phyloP scores from a whole-genome alignment of 2,888 invertebrate genomes.

The Gordius sp. region DNA sequence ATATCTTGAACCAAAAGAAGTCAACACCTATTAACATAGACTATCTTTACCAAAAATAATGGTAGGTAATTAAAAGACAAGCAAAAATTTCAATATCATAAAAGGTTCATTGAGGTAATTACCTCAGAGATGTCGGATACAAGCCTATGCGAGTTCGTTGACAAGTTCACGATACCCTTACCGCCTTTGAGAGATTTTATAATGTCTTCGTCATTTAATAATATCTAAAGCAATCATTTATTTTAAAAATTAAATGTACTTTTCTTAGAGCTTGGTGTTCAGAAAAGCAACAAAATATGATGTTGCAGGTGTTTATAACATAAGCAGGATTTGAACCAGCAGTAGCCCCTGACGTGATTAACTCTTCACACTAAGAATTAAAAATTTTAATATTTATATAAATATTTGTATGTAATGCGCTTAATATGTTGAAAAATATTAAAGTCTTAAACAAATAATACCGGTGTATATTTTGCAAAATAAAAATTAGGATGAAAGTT shows the following conservation, averaged over 20 bases:
- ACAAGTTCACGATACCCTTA: neutral
- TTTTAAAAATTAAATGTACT: neutral
- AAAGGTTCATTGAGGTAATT: too few species aligned
- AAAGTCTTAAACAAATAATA: too few species aligned
- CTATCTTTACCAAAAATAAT: too few species aligned
- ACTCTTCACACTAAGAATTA: slow-evolving; percentile 10
- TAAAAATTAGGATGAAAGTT: too few species aligned
- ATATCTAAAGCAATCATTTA: neutral
- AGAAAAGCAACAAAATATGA: slow-evolving; percentile 14
- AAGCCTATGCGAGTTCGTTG: neutral
- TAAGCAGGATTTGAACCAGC: neutral
- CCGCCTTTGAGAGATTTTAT: neutral
- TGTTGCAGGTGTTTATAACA: neutral
- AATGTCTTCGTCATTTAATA: neutral
- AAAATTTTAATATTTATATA: too few species aligned
- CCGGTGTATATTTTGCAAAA: too few species aligned
- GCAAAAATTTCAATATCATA: too few species aligned
- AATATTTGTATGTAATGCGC: too few species aligned
- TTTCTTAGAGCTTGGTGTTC: slow-evolving; percentile 7
- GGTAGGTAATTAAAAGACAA: too few species aligned
- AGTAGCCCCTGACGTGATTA: neutral
- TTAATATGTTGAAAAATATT: too few species aligned
- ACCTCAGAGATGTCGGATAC: neutral
- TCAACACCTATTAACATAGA: neutral
- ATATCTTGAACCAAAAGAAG: neutral